Evolutionary conservation across 2,888 invertebrate genomes (phyloP).

Genomic region (Diaperis boleti): DNA sequence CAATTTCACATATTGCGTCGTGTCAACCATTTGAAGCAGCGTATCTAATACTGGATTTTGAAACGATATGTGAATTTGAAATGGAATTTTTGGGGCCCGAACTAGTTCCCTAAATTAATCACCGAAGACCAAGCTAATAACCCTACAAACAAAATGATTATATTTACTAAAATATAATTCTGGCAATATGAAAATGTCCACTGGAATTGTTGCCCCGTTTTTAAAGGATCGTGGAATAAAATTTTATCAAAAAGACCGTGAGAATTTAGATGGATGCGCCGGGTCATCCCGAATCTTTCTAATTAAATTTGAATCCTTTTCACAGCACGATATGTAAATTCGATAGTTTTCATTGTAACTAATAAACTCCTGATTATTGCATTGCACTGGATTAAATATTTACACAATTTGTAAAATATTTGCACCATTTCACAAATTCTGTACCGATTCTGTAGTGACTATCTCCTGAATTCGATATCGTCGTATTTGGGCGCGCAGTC

Average conservation of each 20-base stretch:
- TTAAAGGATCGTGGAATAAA: slow-evolving; percentile 50
- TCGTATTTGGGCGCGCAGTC: slow-evolving; percentile 19
- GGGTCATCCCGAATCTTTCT: slow-evolving; percentile 33
- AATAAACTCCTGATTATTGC: slow-evolving; percentile 52
- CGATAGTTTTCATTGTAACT: slow-evolving; percentile 55
- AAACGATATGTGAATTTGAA: slow-evolving; percentile 34
- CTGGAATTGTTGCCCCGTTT: slow-evolving; percentile 53
- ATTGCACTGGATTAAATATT: slow-evolving; percentile 53
- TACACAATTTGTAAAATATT: slow-evolving; percentile 33
- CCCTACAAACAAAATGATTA: slow-evolving; percentile 30
- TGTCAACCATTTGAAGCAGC: background rate
- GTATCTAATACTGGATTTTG: slow-evolving; percentile 24
- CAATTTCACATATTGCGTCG: slow-evolving; percentile 16
- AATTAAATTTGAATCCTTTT: slow-evolving; percentile 49
- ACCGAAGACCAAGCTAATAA: slow-evolving; percentile 24
- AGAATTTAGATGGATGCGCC: slow-evolving; percentile 30
- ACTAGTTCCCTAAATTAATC: slow-evolving; percentile 19
- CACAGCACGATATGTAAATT: slow-evolving; percentile 66
- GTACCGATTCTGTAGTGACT: slow-evolving; percentile 21
- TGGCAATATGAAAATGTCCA: slow-evolving; percentile 47
- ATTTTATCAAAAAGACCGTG: slow-evolving; percentile 33
- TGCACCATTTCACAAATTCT: slow-evolving; percentile 31
- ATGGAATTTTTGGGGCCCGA: slow-evolving; percentile 20
- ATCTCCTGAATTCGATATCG: slow-evolving; percentile 38
- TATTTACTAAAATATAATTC: slow-evolving; percentile 43